Evolutionary conservation across 2,113 vertebrate species (phyloP).

Genomic region (Hipposideros armiger): DNA sequence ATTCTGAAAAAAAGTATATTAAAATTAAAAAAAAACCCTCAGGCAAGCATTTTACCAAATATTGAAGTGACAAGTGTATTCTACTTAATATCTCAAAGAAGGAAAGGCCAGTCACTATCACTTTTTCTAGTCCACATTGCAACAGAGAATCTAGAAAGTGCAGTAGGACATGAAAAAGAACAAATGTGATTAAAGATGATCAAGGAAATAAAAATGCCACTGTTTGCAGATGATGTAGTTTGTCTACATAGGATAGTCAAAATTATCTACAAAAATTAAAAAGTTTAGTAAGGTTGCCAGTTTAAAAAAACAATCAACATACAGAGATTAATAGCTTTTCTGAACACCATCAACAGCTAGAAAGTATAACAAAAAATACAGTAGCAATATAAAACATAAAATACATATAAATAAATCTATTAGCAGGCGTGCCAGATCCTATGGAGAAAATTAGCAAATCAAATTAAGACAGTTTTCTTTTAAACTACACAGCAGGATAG

Average conservation of each 20-base stretch:
- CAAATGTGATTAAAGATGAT: neutral
- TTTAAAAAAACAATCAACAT: neutral
- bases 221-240: neutral
- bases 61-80: neutral
- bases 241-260: neutral
- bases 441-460: neutral
- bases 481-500: neutral
- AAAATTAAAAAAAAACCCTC: neutral
- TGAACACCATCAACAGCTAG: neutral
- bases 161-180: neutral
- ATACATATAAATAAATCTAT: neutral
- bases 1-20: neutral
- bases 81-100: neutral
- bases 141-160: neutral
- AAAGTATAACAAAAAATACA: neutral
- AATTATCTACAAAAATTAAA: slow-evolving; percentile 9
- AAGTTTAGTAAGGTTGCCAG: neutral
- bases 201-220: neutral
- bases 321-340: neutral
- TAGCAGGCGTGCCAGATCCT: neutral
- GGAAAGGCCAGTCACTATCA: neutral
- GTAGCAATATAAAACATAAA: neutral
- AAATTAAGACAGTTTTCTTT: neutral
- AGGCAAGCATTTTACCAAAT: neutral
- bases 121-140: neutral